Evolutionary conservation across 2,797 vertebrate genomes (phyloP).

Genomic region (Coranthus polyacanthus): DNA sequence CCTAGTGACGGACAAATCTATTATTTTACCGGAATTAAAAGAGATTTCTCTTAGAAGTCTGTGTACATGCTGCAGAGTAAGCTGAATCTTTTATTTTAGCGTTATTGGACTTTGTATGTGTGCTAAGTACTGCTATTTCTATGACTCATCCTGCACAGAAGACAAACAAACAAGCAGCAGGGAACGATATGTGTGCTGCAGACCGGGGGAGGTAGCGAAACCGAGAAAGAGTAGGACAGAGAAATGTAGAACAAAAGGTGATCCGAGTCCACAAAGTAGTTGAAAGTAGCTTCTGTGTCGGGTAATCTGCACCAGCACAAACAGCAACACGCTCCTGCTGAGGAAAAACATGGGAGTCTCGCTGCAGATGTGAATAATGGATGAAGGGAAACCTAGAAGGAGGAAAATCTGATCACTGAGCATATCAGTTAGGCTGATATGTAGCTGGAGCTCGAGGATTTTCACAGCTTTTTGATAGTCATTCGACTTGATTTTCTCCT

Average conservation of each 20-base stretch:
- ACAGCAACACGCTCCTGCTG: neutral
- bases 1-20: too few species aligned
- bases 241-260: conserved; percentile 23
- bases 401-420: conserved; percentile 24
- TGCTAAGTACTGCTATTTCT: neutral
- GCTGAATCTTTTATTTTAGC: neutral
- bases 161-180: conserved; percentile 16
- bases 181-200: conserved; percentile 18
- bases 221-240: conserved; percentile 17
- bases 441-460: neutral
- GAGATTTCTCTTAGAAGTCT: too few species aligned
- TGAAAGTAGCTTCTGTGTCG: neutral
- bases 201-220: conserved; percentile 11
- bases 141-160: conserved; percentile 29
- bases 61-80: neutral
- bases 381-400: conserved; percentile 45
- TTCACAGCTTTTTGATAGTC: neutral
- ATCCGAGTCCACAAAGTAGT: neutral
- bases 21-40: too few species aligned
- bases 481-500: neutral
- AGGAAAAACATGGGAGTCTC: neutral
- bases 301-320: conserved; percentile 1
- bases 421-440: neutral
- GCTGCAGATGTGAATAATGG: conserved; percentile 49
- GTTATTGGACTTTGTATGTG: neutral